These are phyloP conservation scores for Xiphophorus hellerii DNA, from an alignment of 2,113 vertebrate genomes.

Conservation along the genomic window DNA sequence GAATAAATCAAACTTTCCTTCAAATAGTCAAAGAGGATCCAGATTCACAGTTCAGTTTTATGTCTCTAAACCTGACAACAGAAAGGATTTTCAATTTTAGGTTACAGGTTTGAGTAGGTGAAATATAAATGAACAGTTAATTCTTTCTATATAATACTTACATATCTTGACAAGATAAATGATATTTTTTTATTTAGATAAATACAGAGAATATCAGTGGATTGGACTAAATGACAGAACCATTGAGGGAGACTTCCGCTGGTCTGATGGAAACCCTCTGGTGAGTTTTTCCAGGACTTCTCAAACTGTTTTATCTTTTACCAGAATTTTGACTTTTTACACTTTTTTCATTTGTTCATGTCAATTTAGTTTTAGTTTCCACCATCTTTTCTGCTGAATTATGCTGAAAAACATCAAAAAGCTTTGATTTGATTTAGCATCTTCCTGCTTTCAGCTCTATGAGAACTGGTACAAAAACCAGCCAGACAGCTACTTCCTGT, in stretches of 20 bases:
- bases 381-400: neutral
- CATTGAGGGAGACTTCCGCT: slow-evolving; percentile 94
- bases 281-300: slow-evolving; percentile 74
- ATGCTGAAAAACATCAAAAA: neutral
- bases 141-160: neutral
- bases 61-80: too few species aligned
- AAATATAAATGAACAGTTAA: neutral
- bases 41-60: too few species aligned
- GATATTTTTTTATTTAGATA: slow-evolving; percentile 70
- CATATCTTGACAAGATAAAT: neutral
- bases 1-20: too few species aligned
- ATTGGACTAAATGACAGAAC: slow-evolving; percentile 92
- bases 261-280: slow-evolving; percentile 93
- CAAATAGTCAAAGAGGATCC: too few species aligned
- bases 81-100: neutral
- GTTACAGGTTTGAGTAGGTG: neutral
- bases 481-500: slow-evolving; percentile 97
- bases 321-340: too few species aligned
- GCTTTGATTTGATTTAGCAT: neutral
- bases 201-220: slow-evolving; percentile 93
- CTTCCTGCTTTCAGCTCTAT: slow-evolving; percentile 81
- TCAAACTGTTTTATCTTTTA: neutral
- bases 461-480: slow-evolving; percentile 94
- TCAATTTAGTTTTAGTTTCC: neutral
- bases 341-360: neutral